These are phyloP conservation scores for Gortyna flavago DNA, from an alignment of 2,888 invertebrate genomes.

Conservation along the genomic window DNA sequence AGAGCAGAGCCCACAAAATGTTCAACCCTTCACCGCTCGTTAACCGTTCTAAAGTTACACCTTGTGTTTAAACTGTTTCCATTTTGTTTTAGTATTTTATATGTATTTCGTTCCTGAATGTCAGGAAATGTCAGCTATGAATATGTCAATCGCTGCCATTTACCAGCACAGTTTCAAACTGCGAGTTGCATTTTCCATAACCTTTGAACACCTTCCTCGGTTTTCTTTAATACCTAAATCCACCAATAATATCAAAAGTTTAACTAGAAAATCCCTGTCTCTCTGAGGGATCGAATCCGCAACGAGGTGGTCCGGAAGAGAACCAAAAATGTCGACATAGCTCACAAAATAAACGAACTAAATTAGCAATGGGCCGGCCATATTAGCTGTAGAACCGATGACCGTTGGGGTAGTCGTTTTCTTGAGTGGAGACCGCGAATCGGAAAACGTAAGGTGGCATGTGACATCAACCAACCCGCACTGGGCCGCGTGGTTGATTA, in stretches of 20 bases:
- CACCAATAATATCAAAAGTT: neutral
- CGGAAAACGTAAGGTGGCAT: too few species aligned
- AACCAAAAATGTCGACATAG: too few species aligned
- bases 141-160: neutral
- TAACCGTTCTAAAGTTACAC: neutral
- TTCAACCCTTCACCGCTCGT: neutral
- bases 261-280: neutral
- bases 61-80: neutral
- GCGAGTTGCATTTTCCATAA: neutral
- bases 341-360: too few species aligned
- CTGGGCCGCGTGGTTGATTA: too few species aligned
- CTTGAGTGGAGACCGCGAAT: too few species aligned
- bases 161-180: neutral
- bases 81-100: neutral
- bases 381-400: too few species aligned
- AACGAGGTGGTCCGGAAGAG: too few species aligned
- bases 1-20: neutral
- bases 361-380: too few species aligned
- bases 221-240: neutral
- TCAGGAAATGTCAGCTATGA: neutral
- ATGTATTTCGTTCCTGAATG: neutral
- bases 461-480: too few species aligned
- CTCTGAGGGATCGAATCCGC: too few species aligned
- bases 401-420: too few species aligned
- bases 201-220: neutral